phyloP scores from a whole-genome alignment of 1,140 invertebrate species.

The Anthonomus grandis region DNA sequence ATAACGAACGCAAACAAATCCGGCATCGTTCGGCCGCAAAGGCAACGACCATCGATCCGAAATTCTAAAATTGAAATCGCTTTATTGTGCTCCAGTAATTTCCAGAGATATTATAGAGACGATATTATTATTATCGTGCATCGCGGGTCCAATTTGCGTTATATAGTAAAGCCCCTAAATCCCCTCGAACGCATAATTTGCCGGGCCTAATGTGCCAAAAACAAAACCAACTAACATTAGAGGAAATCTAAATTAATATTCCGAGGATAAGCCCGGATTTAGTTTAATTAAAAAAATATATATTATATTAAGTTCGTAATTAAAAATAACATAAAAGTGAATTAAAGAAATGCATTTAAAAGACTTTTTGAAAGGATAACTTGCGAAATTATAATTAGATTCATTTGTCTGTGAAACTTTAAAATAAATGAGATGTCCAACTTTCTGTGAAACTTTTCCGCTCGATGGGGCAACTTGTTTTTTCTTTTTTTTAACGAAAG shows the following conservation, averaged over 20 bases:
- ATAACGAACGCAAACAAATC: neutral
- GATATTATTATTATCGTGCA: conserved; percentile 37
- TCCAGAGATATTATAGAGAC: conserved; percentile 31
- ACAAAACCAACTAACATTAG: conserved; percentile 17
- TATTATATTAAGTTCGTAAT: no score
- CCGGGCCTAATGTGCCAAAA: conserved; percentile 22
- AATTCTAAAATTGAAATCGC: conserved; percentile 35
- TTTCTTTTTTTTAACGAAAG: no score
- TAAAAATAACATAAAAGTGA: no score
- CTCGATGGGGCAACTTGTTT: no score
- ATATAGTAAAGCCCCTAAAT: conserved; percentile 23
- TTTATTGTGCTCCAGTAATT: conserved; percentile 37
- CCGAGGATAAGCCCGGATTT: conserved; percentile 1
- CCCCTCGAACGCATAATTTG: conserved; percentile 17
- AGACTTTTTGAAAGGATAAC: conserved; percentile 24
- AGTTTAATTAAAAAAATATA: no score
- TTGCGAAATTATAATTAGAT: conserved; percentile 32
- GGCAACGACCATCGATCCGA: conserved; percentile 28
- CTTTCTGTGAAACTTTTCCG: conserved; percentile 18
- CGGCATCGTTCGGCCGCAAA: neutral
- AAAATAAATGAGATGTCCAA: conserved; percentile 35
- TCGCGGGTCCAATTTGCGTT: conserved; percentile 23
- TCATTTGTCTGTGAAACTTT: conserved; percentile 32
- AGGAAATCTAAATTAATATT: conserved; percentile 25
- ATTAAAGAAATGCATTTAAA: conserved; percentile 25